Evolutionary conservation across 1,140 invertebrate genomes (phyloP).

Genomic region (Zophobas morio): DNA sequence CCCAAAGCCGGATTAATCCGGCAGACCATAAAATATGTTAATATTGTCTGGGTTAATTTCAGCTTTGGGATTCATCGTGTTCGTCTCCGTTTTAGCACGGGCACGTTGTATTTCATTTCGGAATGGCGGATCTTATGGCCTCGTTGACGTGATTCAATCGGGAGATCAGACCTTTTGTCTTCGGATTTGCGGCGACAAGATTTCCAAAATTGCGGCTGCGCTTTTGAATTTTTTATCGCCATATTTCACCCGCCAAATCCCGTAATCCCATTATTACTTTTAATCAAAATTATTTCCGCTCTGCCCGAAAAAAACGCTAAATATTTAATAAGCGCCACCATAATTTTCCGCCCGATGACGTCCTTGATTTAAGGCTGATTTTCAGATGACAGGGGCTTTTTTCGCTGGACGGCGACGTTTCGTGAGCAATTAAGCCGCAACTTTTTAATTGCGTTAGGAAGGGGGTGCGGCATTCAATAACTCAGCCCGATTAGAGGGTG

Average conservation of each 20-base stretch:
- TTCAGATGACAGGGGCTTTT: constrained; percentile 1
- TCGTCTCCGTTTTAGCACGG: constrained; percentile 14
- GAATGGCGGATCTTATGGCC: not conserved
- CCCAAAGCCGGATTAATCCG: constrained; percentile 27
- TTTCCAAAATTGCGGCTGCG: not conserved
- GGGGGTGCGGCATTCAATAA: constrained; percentile 25
- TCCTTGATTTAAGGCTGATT: constrained; percentile 1
- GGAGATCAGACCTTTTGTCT: too few relatives aligned
- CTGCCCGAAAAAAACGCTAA: constrained; percentile 1
- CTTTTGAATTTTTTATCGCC: constrained; percentile 9
- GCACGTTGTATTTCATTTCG: constrained; percentile 9
- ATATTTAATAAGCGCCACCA: constrained; percentile 8
- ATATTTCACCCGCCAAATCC: constrained; percentile 7
- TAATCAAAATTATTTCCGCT: constrained; percentile 14
- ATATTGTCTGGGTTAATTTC: constrained; percentile 27
- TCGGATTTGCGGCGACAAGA: not conserved
- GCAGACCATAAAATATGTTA: constrained; percentile 32
- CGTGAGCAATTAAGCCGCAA: constrained; percentile 12
- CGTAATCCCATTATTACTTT: constrained; percentile 16
- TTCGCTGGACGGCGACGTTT: constrained; percentile 2
- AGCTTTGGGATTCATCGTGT: constrained; percentile 33
- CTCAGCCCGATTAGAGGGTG: constrained; percentile 5
- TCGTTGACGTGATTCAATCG: not conserved
- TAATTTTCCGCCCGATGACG: not conserved
- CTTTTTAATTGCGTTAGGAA: constrained; percentile 30